These are phyloP conservation scores for Nomada lathburiana DNA, from an alignment of 2,888 invertebrate genomes.

Conservation along the genomic window DNA sequence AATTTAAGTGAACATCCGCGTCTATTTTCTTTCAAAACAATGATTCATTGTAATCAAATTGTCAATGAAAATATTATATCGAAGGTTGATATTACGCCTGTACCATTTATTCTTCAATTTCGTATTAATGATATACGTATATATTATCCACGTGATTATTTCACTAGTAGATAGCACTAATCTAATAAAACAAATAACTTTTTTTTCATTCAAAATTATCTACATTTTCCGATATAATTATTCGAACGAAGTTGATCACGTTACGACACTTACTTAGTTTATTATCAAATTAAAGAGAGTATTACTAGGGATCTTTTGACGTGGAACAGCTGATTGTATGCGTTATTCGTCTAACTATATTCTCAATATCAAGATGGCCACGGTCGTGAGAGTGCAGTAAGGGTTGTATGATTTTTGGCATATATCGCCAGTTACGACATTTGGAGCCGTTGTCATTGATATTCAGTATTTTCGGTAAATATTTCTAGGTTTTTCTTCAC, in stretches of 20 bases:
- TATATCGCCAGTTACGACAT: constrained; percentile 70
- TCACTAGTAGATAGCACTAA: constrained; percentile 22
- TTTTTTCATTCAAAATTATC: constrained; percentile 2
- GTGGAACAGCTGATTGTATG: constrained; percentile 72
- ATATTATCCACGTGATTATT: constrained; percentile 20
- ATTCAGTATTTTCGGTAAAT: constrained; percentile 71
- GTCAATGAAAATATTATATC: not conserved
- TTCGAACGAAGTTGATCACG: not conserved
- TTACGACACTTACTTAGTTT: not conserved
- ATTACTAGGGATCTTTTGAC: constrained; percentile 62
- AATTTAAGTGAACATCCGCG: not conserved
- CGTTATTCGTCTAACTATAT: constrained; percentile 53
- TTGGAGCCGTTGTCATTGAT: constrained; percentile 68
- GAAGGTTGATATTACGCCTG: constrained; percentile 65
- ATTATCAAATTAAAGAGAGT: constrained; percentile 7
- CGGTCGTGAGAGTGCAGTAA: constrained; percentile 73
- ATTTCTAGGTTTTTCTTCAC: constrained; percentile 18
- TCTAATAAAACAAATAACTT: constrained; percentile 6
- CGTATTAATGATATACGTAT: constrained; percentile 1
- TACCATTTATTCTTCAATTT: constrained; percentile 67
- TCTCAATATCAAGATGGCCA: constrained; percentile 74
- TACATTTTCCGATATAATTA: not conserved
- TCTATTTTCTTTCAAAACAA: not conserved
- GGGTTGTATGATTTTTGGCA: constrained; percentile 70
- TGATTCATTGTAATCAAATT: not conserved